Percentiles rank a stretch among this genome's conserved stretches.
These are phyloP conservation scores for Syngnathus typhle DNA, from an alignment of 2,113 vertebrate species.

Conservation along the genomic window DNA sequence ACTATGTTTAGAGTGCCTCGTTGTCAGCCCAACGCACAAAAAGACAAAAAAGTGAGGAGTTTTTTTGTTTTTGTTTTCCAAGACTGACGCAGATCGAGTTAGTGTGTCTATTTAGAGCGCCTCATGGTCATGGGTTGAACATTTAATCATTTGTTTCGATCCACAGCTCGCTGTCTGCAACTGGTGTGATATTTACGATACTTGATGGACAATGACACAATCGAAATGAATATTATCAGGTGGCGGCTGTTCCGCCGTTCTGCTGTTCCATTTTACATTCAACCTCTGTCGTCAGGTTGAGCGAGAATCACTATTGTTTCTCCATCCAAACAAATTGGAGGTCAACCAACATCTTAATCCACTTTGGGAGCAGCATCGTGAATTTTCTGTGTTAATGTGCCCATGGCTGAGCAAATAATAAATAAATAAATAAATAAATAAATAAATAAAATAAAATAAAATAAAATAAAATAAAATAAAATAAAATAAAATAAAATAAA, in stretches of 20 bases:
- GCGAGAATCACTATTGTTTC: not conserved
- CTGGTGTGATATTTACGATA: not conserved
- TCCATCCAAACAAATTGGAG: not conserved
- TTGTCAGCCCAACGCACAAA: too few species aligned
- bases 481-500: not conserved
- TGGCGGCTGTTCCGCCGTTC: not conserved
- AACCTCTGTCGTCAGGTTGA: not conserved
- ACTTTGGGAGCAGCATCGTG: constrained; percentile 2
- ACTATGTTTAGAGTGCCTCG: too few species aligned
- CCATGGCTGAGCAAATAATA: constrained; percentile 22
- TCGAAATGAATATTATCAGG: too few species aligned
- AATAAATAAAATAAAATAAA: not conserved
- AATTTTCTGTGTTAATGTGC: constrained; percentile 21
- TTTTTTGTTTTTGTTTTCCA: too few species aligned
- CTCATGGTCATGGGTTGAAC: too few species aligned
- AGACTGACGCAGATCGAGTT: too few species aligned
- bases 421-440: too few species aligned
- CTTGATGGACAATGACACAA: not conserved
- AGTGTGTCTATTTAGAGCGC: too few species aligned
- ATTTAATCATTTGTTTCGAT: too few species aligned
- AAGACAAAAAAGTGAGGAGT: too few species aligned
- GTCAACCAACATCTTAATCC: constrained; percentile 3
- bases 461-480: not conserved
- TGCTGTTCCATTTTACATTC: not conserved
- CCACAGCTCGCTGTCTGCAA: not conserved